Evolutionary conservation across 1,140 invertebrate species (phyloP).

Genomic region (Conus betulinus): DNA sequence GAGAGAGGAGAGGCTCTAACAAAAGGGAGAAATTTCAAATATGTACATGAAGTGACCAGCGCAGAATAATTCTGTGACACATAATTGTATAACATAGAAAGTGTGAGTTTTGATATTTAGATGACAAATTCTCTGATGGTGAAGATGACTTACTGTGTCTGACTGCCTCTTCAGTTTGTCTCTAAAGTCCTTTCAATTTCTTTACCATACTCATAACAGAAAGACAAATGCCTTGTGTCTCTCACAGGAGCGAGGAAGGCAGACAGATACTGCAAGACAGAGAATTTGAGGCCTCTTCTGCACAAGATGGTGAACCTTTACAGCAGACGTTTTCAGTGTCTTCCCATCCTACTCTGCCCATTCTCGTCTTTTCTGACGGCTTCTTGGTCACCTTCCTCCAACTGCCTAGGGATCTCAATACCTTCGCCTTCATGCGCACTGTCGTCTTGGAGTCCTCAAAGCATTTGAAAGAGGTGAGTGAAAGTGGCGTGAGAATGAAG

Average conservation of each 20-base stretch:
- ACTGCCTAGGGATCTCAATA: slow-evolving; percentile 60
- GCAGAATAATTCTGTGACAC: too few species aligned
- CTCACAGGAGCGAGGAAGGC: background rate
- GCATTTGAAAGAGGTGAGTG: slow-evolving; percentile 57
- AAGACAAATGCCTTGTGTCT: background rate
- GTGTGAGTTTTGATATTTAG: too few species aligned
- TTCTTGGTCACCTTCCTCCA: slow-evolving; percentile 71
- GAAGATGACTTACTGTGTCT: too few species aligned
- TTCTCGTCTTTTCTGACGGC: slow-evolving; percentile 74
- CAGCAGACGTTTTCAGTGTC: slow-evolving; percentile 71
- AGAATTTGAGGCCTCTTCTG: slow-evolving; percentile 34
- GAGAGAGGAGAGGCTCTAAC: too few species aligned
- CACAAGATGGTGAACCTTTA: slow-evolving; percentile 52
- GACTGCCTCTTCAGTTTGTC: too few species aligned
- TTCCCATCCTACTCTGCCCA: slow-evolving; percentile 70
- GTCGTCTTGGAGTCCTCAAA: slow-evolving; percentile 64
- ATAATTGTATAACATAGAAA: too few species aligned
- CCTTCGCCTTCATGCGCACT: slow-evolving; percentile 63
- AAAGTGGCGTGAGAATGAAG: background rate
- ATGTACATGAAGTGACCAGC: too few species aligned
- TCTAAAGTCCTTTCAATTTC: too few species aligned
- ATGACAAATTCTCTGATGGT: too few species aligned
- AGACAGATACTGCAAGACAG: background rate
- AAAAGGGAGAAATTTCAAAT: too few species aligned
- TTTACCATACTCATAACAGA: too few species aligned